phyloP scores from a whole-genome alignment of 2,113 vertebrate genomes.

The Equus przewalskii region DNA sequence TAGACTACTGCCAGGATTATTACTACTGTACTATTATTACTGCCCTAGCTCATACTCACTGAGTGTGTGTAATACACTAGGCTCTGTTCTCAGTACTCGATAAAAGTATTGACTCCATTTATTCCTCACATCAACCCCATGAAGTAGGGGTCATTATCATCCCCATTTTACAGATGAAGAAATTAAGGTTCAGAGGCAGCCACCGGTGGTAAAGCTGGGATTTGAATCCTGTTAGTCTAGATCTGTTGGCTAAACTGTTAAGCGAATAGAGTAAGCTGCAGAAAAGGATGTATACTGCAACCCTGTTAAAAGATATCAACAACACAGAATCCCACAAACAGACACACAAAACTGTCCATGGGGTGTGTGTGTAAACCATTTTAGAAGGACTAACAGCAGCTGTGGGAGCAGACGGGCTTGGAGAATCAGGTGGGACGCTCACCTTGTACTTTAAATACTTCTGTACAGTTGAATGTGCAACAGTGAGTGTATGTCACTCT shows the following conservation, averaged over 20 bases:
- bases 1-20: no score
- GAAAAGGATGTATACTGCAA: neutral
- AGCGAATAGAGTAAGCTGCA: neutral
- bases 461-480: neutral
- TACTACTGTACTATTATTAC: no score
- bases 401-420: slow-evolving; percentile 34
- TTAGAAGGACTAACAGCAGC: neutral
- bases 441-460: neutral
- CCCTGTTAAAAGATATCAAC: neutral
- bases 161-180: neutral
- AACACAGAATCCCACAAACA: neutral
- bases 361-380: neutral
- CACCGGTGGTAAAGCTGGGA: neutral
- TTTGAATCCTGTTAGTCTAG: neutral
- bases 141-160: neutral
- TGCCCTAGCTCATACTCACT: neutral
- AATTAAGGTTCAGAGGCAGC: neutral
- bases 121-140: neutral
- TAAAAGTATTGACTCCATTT: neutral
- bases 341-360: neutral
- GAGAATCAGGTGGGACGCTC: neutral
- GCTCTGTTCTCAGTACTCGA: neutral
- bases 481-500: neutral
- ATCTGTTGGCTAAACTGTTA: neutral
- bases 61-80: neutral